Evolutionary conservation across 2,888 invertebrate genomes (phyloP), one percentile per base, ranked within the genome.

Genomic region (Pollenia angustigena): DNA sequence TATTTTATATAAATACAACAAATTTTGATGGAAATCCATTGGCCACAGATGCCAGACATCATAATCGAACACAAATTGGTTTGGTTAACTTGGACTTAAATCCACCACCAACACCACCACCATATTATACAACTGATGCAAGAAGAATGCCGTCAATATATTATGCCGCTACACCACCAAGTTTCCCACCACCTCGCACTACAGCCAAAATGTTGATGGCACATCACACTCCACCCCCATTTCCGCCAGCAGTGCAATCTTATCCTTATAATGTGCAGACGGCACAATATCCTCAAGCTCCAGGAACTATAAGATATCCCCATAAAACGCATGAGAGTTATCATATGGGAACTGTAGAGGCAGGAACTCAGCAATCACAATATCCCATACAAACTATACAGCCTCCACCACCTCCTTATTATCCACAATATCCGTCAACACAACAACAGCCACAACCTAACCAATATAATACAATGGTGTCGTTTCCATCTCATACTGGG

Each of bases 181-280:
- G 90, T 62, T 89, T 90, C 85, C 92, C 92, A 83, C 92, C 92
- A 81, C 92, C 92, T 18, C 92, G 92, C 40, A 84, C 91, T 1
- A 89, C 85, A 58, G 58, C 90, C 52, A 74, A 88, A 54, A 87
- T 89, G 44, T 81, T 86, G 56, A 54, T 87, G 18, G 78, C 87
- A 32, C 69, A 88, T 40, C 60, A 81, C 54, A 54, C 81, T 69
- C 69, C 88, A 56, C 60, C 81, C 4, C 80, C 80, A 54, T 6
- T 32, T 32, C 75, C 85, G 58, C 48, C 85, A 12, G 62, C 62
- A 6, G 52, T 52, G 11, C 58, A 52, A 18, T 44, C 44, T 11
- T 74, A 86, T 58, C 82, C 84, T 64, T 79, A 81, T 80, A 74
- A 54, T 52, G 76, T 78, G 60, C 88, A 82, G 32, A 69, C 71